Conservation (phyloP, 2,888 invertebrate species). For the Agrotis exclamationis region DNA sequence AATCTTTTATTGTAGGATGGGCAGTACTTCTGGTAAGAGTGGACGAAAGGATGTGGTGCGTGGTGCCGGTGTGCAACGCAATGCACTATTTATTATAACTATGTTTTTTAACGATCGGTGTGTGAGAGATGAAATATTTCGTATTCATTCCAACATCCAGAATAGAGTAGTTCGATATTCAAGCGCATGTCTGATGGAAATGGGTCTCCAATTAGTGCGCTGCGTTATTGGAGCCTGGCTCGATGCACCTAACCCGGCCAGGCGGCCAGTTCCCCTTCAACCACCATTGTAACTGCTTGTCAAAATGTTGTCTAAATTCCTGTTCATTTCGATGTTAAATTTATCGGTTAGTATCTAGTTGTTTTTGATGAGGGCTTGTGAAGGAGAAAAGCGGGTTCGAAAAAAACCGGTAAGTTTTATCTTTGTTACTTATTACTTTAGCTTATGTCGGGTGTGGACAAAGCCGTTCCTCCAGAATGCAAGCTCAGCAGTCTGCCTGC, state of each 20-base stretch:
- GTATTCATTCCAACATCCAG: constrained; percentile 53
- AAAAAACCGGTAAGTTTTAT: constrained; percentile 35
- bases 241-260: constrained; percentile 54
- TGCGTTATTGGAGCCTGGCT: constrained; percentile 48
- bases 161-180: constrained; percentile 54
- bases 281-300: constrained; percentile 43
- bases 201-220: constrained; percentile 56
- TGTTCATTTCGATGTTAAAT: constrained; percentile 6
- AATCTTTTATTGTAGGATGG: background rate
- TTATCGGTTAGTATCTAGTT: constrained; percentile 7
- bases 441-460: background rate
- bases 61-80: constrained; percentile 34
- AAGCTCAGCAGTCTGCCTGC: constrained; percentile 33
- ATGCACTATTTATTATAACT: constrained; percentile 38
- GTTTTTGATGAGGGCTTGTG: constrained; percentile 25
- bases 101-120: constrained; percentile 26
- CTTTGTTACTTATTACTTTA: background rate
- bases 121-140: constrained; percentile 50
- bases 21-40: background rate
- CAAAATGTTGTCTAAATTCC: constrained; percentile 34
- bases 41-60: background rate
- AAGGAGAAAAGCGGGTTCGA: constrained; percentile 1
- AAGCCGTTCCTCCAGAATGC: constrained; percentile 23
- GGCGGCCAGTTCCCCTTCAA: constrained; percentile 49
- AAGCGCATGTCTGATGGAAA: constrained; percentile 60